Conservation (phyloP, 2,113 vertebrate genomes). For the Galbula dea region DNA sequence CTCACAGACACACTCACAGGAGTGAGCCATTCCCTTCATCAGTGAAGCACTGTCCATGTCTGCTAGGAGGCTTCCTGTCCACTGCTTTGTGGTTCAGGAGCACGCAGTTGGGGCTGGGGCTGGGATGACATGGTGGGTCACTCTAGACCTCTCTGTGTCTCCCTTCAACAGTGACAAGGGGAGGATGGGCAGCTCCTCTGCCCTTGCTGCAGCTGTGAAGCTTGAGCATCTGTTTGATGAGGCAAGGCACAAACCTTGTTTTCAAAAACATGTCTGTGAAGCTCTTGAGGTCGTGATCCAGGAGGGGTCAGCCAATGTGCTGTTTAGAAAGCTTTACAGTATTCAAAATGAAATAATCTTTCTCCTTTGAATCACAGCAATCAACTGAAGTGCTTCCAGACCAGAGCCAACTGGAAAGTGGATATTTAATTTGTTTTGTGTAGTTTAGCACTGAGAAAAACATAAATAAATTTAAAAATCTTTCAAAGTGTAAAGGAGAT, state of each 20-base stretch:
- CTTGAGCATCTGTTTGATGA: background rate
- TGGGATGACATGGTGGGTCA: fast-evolving
- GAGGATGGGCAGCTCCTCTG: background rate
- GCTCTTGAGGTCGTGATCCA: background rate
- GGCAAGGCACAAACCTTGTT: background rate
- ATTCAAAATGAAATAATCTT: constrained; percentile 28
- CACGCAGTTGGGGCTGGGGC: background rate
- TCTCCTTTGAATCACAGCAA: background rate
- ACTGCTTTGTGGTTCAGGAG: background rate
- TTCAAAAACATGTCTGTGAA: background rate
- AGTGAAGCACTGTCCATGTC: background rate
- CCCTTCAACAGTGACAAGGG: background rate
- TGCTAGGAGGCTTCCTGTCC: background rate
- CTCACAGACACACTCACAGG: background rate
- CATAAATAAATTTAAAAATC: background rate
- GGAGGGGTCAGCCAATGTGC: constrained; percentile 5
- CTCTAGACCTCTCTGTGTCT: background rate
- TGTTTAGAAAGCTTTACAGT: background rate
- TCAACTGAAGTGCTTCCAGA: constrained; percentile 45
- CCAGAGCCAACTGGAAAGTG: constrained; percentile 28
- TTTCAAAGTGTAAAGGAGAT: constrained; percentile 6
- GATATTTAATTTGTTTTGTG: constrained; percentile 28
- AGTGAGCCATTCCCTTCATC: background rate
- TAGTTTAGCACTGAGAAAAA: background rate
- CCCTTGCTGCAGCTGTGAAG: background rate